Base-by-base conservation (phyloP, 1,140 invertebrate species). In the Zaprionus taronus region DNA sequence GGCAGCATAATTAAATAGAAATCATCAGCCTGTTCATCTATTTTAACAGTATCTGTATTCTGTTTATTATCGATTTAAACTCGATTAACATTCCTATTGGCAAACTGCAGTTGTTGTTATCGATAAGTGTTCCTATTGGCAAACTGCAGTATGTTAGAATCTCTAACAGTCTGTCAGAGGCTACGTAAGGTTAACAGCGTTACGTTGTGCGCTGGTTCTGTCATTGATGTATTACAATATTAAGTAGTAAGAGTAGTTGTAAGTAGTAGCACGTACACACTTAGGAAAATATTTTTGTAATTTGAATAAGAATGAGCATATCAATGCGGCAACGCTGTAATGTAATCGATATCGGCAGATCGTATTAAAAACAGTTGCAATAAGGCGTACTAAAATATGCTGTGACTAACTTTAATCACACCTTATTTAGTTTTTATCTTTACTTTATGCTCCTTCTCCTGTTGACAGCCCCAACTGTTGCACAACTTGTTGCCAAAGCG, bases 391-490 rank as follows among this genome's bases (percentile, higher is more conserved):
- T 34, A 11, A 34, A 34, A 47, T 9, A 47, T 47, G n/a, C n/a
- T 47, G n/a, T 17, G 41, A 7, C 41, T 47, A 17, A 44, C 41
- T 44, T 44, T 47, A 47, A 47, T n/a, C 41, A 47, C 7, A 1
- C 0, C 11, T 36, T 49, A n/a, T n/a, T 12, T 44, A 44, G 4
- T 26, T 26, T 26, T 26, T 31, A 31, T 51, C 36, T 58, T 64
- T 58, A 58, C 41, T n/a, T 55, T 26, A 62, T 31, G 28, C 34
- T 31, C 22, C 44, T 20, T 60, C 65, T 62, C 41, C 67, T 72
- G 20, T 63, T 57, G 77, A 64, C 66, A 61, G 78, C 53, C 38
- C 70, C 62, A 83, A 85, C 83, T 85, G 83, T 84, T 83, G 81
- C 81, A 70, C 77, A 75, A 76, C 73, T 72, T 41, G 81, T 71